Evolutionary conservation across 2,888 invertebrate genomes (phyloP).

Genomic region (Byasa hedistus): DNA sequence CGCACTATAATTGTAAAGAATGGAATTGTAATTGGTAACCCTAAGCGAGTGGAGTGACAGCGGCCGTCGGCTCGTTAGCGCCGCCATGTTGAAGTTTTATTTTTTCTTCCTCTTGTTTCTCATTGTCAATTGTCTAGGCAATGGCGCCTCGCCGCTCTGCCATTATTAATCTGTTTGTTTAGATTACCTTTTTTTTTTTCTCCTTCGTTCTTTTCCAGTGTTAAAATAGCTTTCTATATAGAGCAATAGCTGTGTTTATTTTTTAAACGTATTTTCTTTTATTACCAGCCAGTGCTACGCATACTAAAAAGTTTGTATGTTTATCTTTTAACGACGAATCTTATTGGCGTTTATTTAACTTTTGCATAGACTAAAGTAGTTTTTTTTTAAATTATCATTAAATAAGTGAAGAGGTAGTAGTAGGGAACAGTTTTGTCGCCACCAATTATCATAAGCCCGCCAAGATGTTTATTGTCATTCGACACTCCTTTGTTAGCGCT

Average conservation of each 20-base stretch:
- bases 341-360: too few species aligned
- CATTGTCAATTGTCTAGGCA: slow-evolving; percentile 32
- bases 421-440: neutral
- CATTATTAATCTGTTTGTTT: slow-evolving; percentile 26
- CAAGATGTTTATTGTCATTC: neutral
- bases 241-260: neutral
- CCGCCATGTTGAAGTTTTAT: slow-evolving; percentile 58
- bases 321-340: neutral
- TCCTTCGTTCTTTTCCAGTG: neutral
- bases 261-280: neutral
- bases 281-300: neutral
- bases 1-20: neutral
- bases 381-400: too few species aligned
- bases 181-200: slow-evolving; percentile 18
- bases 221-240: slow-evolving; percentile 17
- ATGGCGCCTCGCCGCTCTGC: slow-evolving; percentile 28
- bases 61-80: slow-evolving; percentile 59
- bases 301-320: neutral
- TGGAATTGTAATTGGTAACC: slow-evolving; percentile 17
- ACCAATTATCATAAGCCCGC: neutral
- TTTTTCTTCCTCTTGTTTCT: slow-evolving; percentile 36
- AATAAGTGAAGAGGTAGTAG: neutral
- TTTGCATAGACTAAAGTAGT: too few species aligned
- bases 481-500: neutral
- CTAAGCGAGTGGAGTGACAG: slow-evolving; percentile 50